A percentile compares a stretch with the other conserved stretches of the same genome.
Conservation (phyloP, 1,140 invertebrate genomes). For the Tetramorium alpestre region DNA sequence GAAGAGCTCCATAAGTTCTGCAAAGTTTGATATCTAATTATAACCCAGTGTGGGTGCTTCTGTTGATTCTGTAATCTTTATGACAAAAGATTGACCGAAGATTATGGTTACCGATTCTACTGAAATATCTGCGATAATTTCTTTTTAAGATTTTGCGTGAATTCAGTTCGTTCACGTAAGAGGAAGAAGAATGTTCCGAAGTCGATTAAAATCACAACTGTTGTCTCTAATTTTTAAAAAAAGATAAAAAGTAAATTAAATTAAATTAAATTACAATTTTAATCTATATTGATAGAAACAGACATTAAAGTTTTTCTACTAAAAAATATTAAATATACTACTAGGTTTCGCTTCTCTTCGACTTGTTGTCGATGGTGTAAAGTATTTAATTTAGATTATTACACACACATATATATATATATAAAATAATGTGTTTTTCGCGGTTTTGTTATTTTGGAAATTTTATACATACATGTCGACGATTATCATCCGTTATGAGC, state of each 20-base stretch:
- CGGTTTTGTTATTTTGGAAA: background rate
- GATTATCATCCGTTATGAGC: background rate
- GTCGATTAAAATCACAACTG: background rate
- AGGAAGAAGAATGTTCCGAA: background rate
- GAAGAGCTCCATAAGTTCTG: background rate
- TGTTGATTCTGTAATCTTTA: conserved; percentile 4
- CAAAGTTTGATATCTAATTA: background rate
- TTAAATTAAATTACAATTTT: too few relatives aligned
- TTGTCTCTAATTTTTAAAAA: too few relatives aligned
- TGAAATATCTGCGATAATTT: background rate
- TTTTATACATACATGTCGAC: background rate
- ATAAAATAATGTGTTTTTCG: background rate
- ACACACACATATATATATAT: too few relatives aligned
- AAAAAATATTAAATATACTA: background rate
- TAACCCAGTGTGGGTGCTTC: background rate
- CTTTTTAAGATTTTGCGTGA: background rate
- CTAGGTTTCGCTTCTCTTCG: background rate
- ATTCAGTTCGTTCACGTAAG: background rate
- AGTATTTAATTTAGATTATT: too few relatives aligned
- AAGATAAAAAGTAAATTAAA: too few relatives aligned
- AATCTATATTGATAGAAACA: too few relatives aligned
- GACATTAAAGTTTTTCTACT: background rate
- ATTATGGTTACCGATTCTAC: background rate
- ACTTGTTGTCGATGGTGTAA: too few relatives aligned
- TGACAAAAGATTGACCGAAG: background rate